Evolutionary conservation across 2,888 invertebrate species (phyloP), one percentile per base, ranked within the genome.

Genomic region (Autographa pulchrina): DNA sequence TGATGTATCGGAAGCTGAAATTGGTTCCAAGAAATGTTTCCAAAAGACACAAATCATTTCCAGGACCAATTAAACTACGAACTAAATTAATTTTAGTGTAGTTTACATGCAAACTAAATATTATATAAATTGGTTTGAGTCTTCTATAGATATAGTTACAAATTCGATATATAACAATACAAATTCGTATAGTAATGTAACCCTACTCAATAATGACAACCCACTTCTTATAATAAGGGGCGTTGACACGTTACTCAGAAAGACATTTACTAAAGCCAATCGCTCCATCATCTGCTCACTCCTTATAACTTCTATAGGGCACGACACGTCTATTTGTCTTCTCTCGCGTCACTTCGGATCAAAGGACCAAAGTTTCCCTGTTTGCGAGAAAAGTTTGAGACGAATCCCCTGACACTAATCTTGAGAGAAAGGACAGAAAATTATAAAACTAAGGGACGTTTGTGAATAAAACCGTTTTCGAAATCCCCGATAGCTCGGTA

Each of bases 391-490:
- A 83, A 74, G 43, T 82, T 80, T 54, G 16, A 68, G 68, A 73
- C 73, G 69, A 61, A 76, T 82, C 77, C 62, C 73, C 72, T 61
- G 78, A 80, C 85, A 83, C 76, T 83, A 83, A 83, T 83, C 83
- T 75, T 67, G 71, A 25, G 70, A 68, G 68, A 81, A 72, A 76
- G 70, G 69, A 70, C 70, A 54, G 73, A 61, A 73, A 73, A 83
- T 84, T 84, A 83, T 80, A 84, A 73, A 80, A 78, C 70, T 60
- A 41, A 58, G 61, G 32, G 66, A 72, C 58, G 77, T 80, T 61
- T 16, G 6, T 48, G 63, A 72, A 60, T 72, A 71, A 65, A 20
- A 54, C 54, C 3, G 2, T 56, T 25, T 56, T 56, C 3, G 25
- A 56, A 4, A 56, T 20, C 13, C 25, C 3, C 25, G 13, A 56